Base-by-base conservation (phyloP, 2,888 invertebrate genomes). In the Protodeltote pygarga region DNA sequence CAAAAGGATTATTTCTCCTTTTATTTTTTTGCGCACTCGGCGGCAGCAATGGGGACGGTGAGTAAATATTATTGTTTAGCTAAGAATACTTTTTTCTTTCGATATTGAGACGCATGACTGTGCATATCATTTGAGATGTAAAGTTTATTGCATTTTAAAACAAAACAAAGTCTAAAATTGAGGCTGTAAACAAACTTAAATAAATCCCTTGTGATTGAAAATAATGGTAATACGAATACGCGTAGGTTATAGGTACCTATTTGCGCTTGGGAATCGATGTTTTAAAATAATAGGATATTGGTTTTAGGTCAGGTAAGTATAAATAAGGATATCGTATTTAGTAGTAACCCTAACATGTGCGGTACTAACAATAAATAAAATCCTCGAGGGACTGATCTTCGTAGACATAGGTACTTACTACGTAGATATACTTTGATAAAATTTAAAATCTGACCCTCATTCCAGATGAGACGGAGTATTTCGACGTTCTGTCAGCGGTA, bases 401-500 rank as follows among this genome's bases (percentile, higher is more conserved):
- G 21, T 20, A 34, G 10, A 17, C 17, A 29, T n/a, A 19, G n/a
- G n/a, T 19, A 2, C 24, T 0, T 10, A 24, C 11, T n/a, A n/a
- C n/a, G n/a, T n/a, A n/a, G n/a, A 23, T 5, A 5, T 38, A 29
- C 34, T 33, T 6, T 53, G 2, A 53, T 35, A 10, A 24, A 31
- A 25, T 10, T n/a, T 17, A 37, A 3, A 25, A 29, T 27, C 35
- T 29, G 29, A n/a, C n/a, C n/a, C n/a, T n/a, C n/a, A n/a, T 75
- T 75, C 33, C 76, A 93, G 93, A 87, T 65, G 92, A 91, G 34
- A 82, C 93, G 38, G 93, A 94, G 49, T 76, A 83, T 23, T 92
- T 87, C 66, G 95, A 96, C 83, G 87, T 96, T 24, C 85, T 96
- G 49, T 93, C 94, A 19, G 93, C 93, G 54, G 92, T 95, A 11